phyloP scores from a whole-genome alignment of 2,888 invertebrate species.

The Leuctra nigra region DNA sequence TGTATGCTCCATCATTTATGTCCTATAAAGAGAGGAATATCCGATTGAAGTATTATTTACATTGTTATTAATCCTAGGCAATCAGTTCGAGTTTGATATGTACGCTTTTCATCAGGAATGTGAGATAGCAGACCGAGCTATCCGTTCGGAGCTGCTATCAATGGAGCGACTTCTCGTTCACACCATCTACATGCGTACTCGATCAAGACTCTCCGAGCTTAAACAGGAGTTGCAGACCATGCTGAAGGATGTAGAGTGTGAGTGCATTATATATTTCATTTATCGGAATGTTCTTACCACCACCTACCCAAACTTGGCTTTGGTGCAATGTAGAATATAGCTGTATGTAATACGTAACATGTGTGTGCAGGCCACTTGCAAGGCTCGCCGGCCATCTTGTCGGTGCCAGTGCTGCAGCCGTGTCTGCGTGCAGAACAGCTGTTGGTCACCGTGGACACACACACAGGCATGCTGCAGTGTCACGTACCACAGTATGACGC shows the following conservation, averaged over 20 bases:
- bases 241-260: slow-evolving; percentile 64
- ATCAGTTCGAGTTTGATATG: too few relatives aligned
- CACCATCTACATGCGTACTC: slow-evolving; percentile 88
- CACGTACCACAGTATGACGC: slow-evolving; percentile 86
- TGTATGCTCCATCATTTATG: too few relatives aligned
- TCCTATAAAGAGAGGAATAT: slow-evolving; percentile 27
- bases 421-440: slow-evolving; percentile 89
- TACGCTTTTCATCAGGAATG: slow-evolving; percentile 43
- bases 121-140: slow-evolving; percentile 68
- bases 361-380: slow-evolving; percentile 62
- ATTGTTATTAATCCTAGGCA: background rate
- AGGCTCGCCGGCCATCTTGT: slow-evolving; percentile 89
- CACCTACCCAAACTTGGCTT: background rate
- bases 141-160: slow-evolving; percentile 85
- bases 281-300: background rate
- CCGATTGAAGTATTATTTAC: slow-evolving; percentile 13
- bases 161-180: slow-evolving; percentile 92
- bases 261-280: slow-evolving; percentile 34
- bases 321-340: slow-evolving; percentile 9
- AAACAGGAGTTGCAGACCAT: slow-evolving; percentile 67
- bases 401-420: slow-evolving; percentile 82
- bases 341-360: too few relatives aligned
- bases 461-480: slow-evolving; percentile 85
- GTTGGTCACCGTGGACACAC: slow-evolving; percentile 88
- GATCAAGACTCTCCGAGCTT: slow-evolving; percentile 74